Evolutionary conservation across 2,797 vertebrate species (phyloP).

Genomic region (Brotula barbata): DNA sequence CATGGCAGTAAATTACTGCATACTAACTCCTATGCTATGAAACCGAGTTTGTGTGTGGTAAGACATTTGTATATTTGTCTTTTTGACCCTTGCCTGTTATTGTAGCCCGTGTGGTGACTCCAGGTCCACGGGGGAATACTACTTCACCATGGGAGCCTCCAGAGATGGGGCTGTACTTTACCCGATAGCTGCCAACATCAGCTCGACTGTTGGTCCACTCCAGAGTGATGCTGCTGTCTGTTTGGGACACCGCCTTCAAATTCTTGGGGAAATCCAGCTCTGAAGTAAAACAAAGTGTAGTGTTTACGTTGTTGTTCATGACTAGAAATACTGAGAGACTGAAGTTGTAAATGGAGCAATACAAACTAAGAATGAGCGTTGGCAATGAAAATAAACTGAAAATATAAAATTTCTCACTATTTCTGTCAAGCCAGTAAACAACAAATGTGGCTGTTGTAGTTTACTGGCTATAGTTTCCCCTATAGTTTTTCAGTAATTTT

Average conservation of each 20-base stretch:
- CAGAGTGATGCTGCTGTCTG: slow-evolving; percentile 86
- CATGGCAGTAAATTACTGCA: neutral
- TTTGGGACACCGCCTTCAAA: slow-evolving; percentile 82
- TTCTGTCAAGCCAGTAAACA: no score
- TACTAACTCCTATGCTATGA: no score
- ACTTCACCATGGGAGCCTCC: slow-evolving; percentile 87
- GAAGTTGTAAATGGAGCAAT: no score
- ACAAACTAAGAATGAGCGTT: no score
- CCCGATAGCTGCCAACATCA: slow-evolving; percentile 80
- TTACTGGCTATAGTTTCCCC: no score
- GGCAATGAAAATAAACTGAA: no score
- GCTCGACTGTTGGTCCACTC: slow-evolving; percentile 90
- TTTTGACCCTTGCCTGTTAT: slow-evolving; percentile 82
- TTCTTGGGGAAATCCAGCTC: slow-evolving; percentile 87
- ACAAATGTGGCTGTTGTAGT: no score
- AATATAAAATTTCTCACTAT: no score
- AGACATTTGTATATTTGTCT: neutral
- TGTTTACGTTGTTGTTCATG: no score
- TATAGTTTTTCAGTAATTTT: no score
- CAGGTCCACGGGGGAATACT: slow-evolving; percentile 79
- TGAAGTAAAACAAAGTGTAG: slow-evolving; percentile 47
- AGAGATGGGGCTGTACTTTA: slow-evolving; percentile 91
- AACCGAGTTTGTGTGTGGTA: neutral
- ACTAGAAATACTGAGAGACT: no score
- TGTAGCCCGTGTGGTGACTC: slow-evolving; percentile 80